Evolutionary conservation across 2,797 vertebrate species (phyloP), one percentile per base, ranked within the genome.

Genomic region (Apogon hyalosoma): DNA sequence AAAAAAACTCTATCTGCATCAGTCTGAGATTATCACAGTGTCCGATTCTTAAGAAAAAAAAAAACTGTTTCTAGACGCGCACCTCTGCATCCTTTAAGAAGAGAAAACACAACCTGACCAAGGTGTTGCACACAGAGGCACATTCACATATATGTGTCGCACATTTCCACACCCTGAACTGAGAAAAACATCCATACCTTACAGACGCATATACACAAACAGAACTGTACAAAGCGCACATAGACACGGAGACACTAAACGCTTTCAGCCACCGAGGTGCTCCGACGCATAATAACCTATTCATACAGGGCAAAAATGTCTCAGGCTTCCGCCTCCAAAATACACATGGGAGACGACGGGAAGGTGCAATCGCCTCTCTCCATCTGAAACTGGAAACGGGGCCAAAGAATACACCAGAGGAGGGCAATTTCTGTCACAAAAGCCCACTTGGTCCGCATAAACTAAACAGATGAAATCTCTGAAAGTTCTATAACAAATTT

Each of bases 281-380:
- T 69, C 57, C 46, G 42, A 84, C 53, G 84, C 73, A 93, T 90
- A 93, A 91, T 88, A 82, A 88, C 65, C 91, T 85, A 91, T 92
- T 93, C 92, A 94, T 93, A 67, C 78, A 85, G 66, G 74, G 68
- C 64, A 72, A 82, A 90, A 87, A 91, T 82, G 81, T 86, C 74
- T 88, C 80, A 59, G 69, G 67, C 84, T 87, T 92, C 86, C 76
- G 66, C 69, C 79, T 91, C 90, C 86, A 82, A 88, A 90, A 90
- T 75, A 90, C 88, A 90, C 87, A 85, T 61, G 69, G 84, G 86
- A 87, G 66, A 75, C 43, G 72, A 77, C 58, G 67, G 77, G 76
- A 78, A 85, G 84, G 78, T 76, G 85, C 68, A 84, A 80, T 86
- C 83, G 62, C 71, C 82, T 63, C 77, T 63, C 49, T 72, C 63